phyloP scores from a whole-genome alignment of 2,797 vertebrate species.

The Perdix hodgsoniae region DNA sequence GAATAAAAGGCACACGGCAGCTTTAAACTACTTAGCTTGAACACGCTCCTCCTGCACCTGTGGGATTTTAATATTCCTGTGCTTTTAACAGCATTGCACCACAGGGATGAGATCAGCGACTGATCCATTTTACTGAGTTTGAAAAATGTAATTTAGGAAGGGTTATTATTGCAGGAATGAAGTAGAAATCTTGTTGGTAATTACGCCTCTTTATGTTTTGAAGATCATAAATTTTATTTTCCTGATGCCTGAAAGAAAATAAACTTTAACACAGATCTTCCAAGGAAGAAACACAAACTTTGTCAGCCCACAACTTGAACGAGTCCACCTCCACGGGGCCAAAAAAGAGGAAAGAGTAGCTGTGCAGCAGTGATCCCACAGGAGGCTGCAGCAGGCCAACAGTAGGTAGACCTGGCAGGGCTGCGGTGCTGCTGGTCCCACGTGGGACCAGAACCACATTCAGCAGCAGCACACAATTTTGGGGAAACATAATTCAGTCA shows the following conservation, averaged over 20 bases:
- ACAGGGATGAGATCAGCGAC: not conserved
- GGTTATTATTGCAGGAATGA: slow-evolving; percentile 2
- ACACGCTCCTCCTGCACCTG: not conserved
- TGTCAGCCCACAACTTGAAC: not conserved
- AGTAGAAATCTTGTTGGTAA: slow-evolving; percentile 9
- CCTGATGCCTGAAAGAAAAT: not conserved
- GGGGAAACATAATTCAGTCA: not conserved
- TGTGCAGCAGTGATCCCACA: not conserved
- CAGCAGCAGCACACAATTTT: not conserved
- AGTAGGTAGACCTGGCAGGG: fast-evolving
- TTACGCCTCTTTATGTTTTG: not conserved
- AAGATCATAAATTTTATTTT: not conserved
- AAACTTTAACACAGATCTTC: not conserved
- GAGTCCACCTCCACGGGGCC: not conserved
- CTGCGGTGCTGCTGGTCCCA: too few species aligned
- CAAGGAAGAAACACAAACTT: not conserved
- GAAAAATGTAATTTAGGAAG: slow-evolving; percentile 36
- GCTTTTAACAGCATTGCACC: slow-evolving; percentile 5
- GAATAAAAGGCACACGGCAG: slow-evolving; percentile 6
- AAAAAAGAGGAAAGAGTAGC: not conserved
- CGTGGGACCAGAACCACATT: not conserved
- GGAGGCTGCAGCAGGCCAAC: not conserved
- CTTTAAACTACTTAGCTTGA: slow-evolving; percentile 40
- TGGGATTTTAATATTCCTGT: slow-evolving; percentile 15
- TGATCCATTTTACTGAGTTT: not conserved